Base-by-base conservation (phyloP, 2,888 invertebrate genomes). In the Epinotia bilunana region DNA sequence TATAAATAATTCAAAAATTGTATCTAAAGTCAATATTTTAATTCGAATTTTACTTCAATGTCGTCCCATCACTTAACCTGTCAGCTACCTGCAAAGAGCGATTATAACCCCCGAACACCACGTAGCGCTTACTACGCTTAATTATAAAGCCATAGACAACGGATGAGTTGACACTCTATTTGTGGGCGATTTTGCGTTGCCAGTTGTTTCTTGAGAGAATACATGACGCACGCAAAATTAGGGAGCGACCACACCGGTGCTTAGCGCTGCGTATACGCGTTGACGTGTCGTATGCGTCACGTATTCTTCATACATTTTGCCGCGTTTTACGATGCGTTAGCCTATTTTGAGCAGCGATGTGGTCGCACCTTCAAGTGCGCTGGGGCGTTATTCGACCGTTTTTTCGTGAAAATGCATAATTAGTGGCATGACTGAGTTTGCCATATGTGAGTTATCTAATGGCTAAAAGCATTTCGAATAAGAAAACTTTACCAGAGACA, bases 121-220 rank as follows among this genome's bases (percentile, higher is more conserved):
- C 57, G 28, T 63, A 69, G 64, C 49, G 70, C 64, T 74, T 74
- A 71, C 70, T 23, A n/a, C n/a, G 74, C 74, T 74, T 74, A 74
- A 74, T 74, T 53, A 73, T 53, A n/a, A 49, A 13, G 23, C 39
- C 70, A 74, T 74, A 74, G 70, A 74, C 70, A 70, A 74, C 68
- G 63, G 64, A 70, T 74, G 74, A 74, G 58, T 74, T 60, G 70
- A 71, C 74, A 74, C 63, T 74, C 69, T 70, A 71, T 65, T 71
- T 71, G 70, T 74, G 70, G 74, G 23, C 49, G 55, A 23, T 33
- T 58, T 71, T 62, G 61, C 53, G 28, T 46, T 72, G 53, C 33
- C 65, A 28, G 39, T 61, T 61, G 57, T n/a, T 55, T 39, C 69
- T 69, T 60, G 23, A 60, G 57, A 53, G 62, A 39, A 49, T 67